phyloP scores from a whole-genome alignment of 2,888 invertebrate species.

The Cryptus viduatorius region DNA sequence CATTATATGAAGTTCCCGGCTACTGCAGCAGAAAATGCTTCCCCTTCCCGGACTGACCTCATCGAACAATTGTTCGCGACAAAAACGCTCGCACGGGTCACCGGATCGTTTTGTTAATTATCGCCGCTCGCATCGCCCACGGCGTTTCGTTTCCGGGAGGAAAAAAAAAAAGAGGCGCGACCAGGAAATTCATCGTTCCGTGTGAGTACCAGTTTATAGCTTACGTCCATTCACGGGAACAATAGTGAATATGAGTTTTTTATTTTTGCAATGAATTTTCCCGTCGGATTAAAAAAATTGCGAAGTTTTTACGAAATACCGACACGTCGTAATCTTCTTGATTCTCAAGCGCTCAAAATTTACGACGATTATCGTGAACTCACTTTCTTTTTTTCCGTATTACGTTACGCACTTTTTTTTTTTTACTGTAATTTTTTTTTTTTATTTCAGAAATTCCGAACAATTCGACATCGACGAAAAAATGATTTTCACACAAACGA shows the following conservation, averaged over 20 bases:
- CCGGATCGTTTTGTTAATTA: conserved; percentile 71
- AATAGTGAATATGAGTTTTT: neutral
- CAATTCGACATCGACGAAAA: neutral
- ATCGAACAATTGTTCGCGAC: conserved; percentile 69
- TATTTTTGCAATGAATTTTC: neutral
- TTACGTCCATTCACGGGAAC: neutral
- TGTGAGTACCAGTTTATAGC: conserved; percentile 15
- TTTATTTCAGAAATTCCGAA: no score
- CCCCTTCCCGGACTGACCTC: conserved; percentile 14
- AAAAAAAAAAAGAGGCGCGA: conserved; percentile 18
- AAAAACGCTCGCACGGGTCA: conserved; percentile 60
- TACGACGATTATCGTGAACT: no score
- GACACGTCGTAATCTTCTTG: no score
- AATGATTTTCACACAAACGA: neutral
- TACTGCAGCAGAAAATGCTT: conserved; percentile 3
- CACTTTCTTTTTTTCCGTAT: no score
- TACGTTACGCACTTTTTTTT: no score
- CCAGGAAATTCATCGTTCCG: conserved; percentile 43
- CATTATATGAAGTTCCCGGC: conserved; percentile 31
- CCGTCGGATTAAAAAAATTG: no score
- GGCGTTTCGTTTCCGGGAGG: conserved; percentile 20
- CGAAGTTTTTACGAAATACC: no score
- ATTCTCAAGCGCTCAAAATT: no score
- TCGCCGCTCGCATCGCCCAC: conserved; percentile 45
- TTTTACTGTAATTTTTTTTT: no score